A percentile compares a stretch with the other conserved stretches of the same genome.
Evolutionary conservation across 2,113 vertebrate genomes (phyloP).

Genomic region (Pterocles orientalis): DNA sequence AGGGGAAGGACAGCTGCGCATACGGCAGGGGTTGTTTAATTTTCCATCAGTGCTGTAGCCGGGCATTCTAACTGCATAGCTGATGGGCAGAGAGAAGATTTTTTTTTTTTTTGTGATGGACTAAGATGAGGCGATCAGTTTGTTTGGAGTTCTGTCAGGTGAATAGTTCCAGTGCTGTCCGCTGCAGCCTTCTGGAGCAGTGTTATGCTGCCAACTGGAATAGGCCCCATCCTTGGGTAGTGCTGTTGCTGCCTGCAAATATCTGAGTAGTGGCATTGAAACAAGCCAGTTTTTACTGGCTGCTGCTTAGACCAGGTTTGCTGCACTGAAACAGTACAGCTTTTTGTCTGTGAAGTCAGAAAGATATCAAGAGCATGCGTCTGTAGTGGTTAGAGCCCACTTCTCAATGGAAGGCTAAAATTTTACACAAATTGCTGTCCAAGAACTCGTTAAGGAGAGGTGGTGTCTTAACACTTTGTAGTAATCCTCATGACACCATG

Average conservation of each 20-base stretch:
- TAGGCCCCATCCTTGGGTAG: not conserved
- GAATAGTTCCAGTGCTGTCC: not conserved
- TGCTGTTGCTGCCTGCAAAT: not conserved
- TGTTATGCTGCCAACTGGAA: not conserved
- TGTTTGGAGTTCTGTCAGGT: not conserved
- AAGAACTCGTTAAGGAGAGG: not conserved
- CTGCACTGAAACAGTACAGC: not conserved
- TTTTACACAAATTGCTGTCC: not conserved
- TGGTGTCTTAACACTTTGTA: not conserved
- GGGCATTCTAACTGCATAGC: not conserved
- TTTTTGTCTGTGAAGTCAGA: not conserved
- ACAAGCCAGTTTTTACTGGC: not conserved
- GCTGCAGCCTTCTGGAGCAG: not conserved
- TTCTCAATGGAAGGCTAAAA: not conserved
- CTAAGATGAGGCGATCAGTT: fast-evolving
- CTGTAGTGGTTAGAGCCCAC: not conserved
- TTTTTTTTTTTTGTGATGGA: not conserved
- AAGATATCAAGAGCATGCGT: not conserved
- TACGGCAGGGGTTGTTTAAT: not conserved
- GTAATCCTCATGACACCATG: not conserved
- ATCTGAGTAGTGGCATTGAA: not conserved
- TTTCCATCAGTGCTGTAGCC: not conserved
- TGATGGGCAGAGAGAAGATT: not conserved
- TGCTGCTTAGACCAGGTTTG: slow-evolving; percentile 7
- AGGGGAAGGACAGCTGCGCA: not conserved